These are phyloP conservation scores for Plumapathes pennacea DNA, from an alignment of 92 coral and sea anemone genomes.

Conservation along the genomic window DNA sequence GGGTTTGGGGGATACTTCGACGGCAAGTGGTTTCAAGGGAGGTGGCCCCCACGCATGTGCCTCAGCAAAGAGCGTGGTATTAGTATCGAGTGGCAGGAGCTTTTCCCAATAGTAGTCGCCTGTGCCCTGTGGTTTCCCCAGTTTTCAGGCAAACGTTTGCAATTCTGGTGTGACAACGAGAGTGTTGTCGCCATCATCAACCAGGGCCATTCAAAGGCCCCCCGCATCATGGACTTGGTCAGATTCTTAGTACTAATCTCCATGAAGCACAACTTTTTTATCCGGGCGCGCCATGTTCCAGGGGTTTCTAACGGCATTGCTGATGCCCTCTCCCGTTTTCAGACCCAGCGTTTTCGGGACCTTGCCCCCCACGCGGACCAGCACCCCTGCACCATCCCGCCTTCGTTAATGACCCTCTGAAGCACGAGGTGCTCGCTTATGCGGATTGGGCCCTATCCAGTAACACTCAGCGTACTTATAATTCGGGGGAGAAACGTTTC, in stretches of 20 bases:
- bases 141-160: slow-evolving; percentile 30
- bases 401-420: slow-evolving; percentile 10
- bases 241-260: slow-evolving; percentile 40
- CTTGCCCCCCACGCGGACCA: slow-evolving; percentile 3
- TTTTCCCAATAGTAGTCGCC: slow-evolving; percentile 31
- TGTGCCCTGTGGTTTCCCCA: slow-evolving; percentile 29
- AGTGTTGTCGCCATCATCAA: slow-evolving; percentile 27
- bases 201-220: slow-evolving; percentile 22
- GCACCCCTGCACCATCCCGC: slow-evolving; percentile 13
- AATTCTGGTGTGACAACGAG: slow-evolving; percentile 17
- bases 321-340: slow-evolving; percentile 25
- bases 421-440: not conserved
- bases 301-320: slow-evolving; percentile 7
- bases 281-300: slow-evolving; percentile 18
- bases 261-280: slow-evolving; percentile 25
- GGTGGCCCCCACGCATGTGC: slow-evolving; percentile 32
- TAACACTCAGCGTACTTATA: slow-evolving; percentile 7
- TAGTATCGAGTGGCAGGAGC: slow-evolving; percentile 54
- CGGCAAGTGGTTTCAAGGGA: slow-evolving; percentile 36
- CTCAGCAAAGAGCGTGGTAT: slow-evolving; percentile 23
- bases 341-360: slow-evolving; percentile 3
- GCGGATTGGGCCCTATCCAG: not conserved
- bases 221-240: slow-evolving; percentile 44
- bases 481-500: slow-evolving; percentile 14
- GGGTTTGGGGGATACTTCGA: slow-evolving; percentile 51